A percentile compares a stretch with the other conserved stretches of the same genome.
phyloP scores from a whole-genome alignment of 2,888 invertebrate species.

The Tricholauxania praeusta region DNA sequence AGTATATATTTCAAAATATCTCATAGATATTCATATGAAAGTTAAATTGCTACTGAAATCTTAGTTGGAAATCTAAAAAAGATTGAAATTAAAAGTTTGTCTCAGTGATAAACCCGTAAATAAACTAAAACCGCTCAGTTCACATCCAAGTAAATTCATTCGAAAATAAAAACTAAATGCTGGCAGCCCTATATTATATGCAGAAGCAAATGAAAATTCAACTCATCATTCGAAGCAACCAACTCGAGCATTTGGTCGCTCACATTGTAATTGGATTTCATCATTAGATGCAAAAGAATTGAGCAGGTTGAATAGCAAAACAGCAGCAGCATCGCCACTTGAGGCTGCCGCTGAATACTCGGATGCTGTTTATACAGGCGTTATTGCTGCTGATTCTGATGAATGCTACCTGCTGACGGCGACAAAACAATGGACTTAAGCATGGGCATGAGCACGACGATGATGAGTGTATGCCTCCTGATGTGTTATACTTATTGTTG shows the following conservation, averaged over 20 bases:
- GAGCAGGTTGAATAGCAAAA: not conserved
- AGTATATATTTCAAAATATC: too few species aligned
- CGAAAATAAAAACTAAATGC: too few species aligned
- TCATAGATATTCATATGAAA: too few species aligned
- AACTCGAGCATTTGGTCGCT: not conserved
- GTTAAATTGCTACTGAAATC: too few species aligned
- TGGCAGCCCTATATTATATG: too few species aligned
- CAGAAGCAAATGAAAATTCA: not conserved
- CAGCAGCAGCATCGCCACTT: not conserved
- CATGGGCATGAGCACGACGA: not conserved
- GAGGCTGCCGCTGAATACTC: not conserved
- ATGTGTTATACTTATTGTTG: not conserved
- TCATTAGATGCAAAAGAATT: not conserved
- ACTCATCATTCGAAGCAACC: constrained; percentile 10
- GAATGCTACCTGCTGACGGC: not conserved
- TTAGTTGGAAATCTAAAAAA: too few species aligned
- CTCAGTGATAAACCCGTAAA: too few species aligned
- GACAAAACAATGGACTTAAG: not conserved
- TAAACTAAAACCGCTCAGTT: too few species aligned
- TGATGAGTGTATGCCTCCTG: not conserved
- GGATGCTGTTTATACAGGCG: not conserved
- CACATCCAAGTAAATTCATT: too few species aligned
- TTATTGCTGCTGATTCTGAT: constrained; percentile 3
- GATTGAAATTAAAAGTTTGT: too few species aligned
- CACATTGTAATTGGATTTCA: constrained; percentile 31